Conservation (phyloP, 2,888 invertebrate genomes). For the Machimus atricapillus region DNA sequence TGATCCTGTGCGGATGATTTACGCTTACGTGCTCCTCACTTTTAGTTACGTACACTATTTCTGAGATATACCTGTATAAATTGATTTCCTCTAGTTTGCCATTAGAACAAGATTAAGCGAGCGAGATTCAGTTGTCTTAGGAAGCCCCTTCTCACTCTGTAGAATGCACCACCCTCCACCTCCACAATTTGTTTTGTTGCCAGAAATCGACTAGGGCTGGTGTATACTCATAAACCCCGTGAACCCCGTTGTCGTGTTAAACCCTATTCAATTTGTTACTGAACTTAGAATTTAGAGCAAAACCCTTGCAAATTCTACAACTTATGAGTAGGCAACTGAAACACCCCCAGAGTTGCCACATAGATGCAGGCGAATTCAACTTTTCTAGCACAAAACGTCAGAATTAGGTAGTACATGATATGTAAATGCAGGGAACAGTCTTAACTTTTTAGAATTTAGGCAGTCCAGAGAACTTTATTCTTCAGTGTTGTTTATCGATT, state of each 20-base stretch:
- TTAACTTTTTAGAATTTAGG: constrained; percentile 16
- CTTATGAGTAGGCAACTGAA: not conserved
- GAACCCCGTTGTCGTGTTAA: not conserved
- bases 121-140: not conserved
- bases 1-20: constrained; percentile 23
- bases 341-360: not conserved
- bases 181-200: not conserved
- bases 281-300: not conserved
- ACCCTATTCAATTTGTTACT: not conserved
- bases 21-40: not conserved
- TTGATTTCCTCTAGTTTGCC: not conserved
- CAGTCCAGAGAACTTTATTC: constrained; percentile 27
- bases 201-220: not conserved
- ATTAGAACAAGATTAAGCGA: constrained; percentile 1
- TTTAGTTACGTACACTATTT: not conserved
- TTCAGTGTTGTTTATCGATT: constrained; percentile 28
- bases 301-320: not conserved
- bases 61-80: not conserved
- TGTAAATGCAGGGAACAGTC: constrained; percentile 36
- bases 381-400: constrained; percentile 8
- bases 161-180: not conserved
- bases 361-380: not conserved
- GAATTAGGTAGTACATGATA: constrained; percentile 28
- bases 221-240: not conserved
- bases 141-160: not conserved